These are phyloP conservation scores for Sturnira hondurensis DNA, from an alignment of 2,113 vertebrate species.

Conservation along the genomic window DNA sequence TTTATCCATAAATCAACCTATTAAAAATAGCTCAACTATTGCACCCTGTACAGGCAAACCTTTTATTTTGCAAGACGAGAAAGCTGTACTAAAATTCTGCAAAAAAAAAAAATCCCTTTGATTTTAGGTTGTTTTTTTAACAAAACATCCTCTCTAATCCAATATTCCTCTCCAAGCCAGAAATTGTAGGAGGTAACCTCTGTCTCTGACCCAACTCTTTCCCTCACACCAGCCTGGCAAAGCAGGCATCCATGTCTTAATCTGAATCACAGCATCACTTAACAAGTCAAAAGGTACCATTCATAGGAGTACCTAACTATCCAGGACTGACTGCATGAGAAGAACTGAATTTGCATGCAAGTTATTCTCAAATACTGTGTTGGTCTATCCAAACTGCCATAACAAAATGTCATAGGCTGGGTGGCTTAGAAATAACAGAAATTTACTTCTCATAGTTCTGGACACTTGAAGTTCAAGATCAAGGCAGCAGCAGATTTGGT, in stretches of 20 bases:
- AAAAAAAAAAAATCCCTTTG: background rate
- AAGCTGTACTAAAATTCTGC: background rate
- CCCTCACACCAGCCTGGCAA: background rate
- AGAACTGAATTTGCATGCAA: background rate
- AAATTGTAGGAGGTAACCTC: background rate
- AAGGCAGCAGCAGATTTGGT: background rate
- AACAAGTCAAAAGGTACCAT: background rate
- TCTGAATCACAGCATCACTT: background rate
- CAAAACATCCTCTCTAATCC: background rate
- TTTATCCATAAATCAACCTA: constrained; percentile 29
- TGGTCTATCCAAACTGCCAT: background rate
- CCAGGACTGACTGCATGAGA: background rate
- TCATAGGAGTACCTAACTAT: background rate
- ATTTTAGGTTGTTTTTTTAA: constrained; percentile 21
- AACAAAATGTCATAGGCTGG: background rate
- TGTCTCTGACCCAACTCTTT: background rate
- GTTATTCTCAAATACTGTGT: background rate
- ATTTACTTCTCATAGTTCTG: background rate
- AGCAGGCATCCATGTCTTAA: constrained; percentile 1
- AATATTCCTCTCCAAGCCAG: background rate
- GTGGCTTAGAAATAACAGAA: background rate
- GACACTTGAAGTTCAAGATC: background rate
- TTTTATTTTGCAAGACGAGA: constrained; percentile 22
- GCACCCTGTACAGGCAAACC: background rate
- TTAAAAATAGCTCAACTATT: background rate